phyloP scores from a whole-genome alignment of 53 echinoderm and acorn worm genomes.

The Holothuria leucospilota region DNA sequence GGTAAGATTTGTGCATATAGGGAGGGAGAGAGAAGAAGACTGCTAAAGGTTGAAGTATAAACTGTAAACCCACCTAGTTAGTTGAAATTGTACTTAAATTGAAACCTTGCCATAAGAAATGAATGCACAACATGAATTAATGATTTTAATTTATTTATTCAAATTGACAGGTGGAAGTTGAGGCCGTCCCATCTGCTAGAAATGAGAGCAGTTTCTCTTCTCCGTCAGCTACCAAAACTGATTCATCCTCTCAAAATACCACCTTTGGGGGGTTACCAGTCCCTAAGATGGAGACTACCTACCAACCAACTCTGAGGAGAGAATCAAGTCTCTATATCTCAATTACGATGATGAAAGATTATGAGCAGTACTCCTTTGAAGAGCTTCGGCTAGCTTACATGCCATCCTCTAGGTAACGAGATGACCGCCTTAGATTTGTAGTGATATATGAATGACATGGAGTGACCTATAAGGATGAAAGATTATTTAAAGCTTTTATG shows the following conservation, averaged over 20 bases:
- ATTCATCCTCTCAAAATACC: constrained; percentile 73
- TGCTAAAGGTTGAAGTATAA: too few relatives aligned
- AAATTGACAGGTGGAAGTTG: constrained; percentile 79
- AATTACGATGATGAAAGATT: constrained; percentile 99
- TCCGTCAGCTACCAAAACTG: constrained; percentile 70
- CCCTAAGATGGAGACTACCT: constrained; percentile 78
- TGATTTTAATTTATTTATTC: too few relatives aligned
- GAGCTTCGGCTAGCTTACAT: constrained; percentile 88
- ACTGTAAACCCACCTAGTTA: too few relatives aligned
- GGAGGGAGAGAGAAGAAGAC: too few relatives aligned
- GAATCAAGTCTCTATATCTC: constrained; percentile 87
- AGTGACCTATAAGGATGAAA: too few relatives aligned
- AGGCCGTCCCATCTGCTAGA: constrained; percentile 89
- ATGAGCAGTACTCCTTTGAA: constrained; percentile 96
- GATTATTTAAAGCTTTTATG: too few relatives aligned
- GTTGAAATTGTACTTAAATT: too few relatives aligned
- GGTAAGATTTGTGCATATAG: too few relatives aligned
- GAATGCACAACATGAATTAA: too few relatives aligned
- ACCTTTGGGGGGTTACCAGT: constrained; percentile 89
- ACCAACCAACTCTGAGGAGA: constrained; percentile 81
- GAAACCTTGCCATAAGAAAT: too few relatives aligned
- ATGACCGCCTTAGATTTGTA: too few relatives aligned
- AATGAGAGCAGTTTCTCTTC: constrained; percentile 73
- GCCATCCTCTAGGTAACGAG: constrained; percentile 78
- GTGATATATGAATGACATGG: too few relatives aligned